These are phyloP conservation scores for Novumbra hubbsi DNA, from an alignment of 2,797 vertebrate genomes.

Conservation along the genomic window DNA sequence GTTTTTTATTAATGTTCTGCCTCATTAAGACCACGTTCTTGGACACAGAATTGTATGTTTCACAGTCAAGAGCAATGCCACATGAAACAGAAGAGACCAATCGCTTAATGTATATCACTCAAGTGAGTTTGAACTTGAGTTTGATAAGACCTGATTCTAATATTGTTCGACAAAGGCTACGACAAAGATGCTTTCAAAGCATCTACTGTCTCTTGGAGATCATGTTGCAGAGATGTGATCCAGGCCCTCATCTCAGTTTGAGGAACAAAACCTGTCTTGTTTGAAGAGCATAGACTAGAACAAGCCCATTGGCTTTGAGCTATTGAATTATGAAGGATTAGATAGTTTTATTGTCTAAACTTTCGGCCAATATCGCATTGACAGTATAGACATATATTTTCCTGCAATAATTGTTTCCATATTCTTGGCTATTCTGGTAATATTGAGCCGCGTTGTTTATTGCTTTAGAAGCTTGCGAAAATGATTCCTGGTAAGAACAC, in stretches of 20 bases:
- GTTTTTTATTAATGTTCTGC: constrained; percentile 59
- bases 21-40: constrained; percentile 61
- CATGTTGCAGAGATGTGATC: background rate
- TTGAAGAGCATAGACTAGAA: background rate
- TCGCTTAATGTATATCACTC: constrained; percentile 32
- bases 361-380: constrained; percentile 2
- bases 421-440: constrained; percentile 65
- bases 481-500: constrained; percentile 47
- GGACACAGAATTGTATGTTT: constrained; percentile 46
- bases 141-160: background rate
- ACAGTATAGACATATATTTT: constrained; percentile 48
- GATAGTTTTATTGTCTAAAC: constrained; percentile 18
- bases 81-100: constrained; percentile 39
- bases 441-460: constrained; percentile 74
- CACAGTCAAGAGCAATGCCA: constrained; percentile 26
- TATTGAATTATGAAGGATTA: constrained; percentile 6
- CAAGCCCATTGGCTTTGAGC: background rate
- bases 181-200: too few species aligned
- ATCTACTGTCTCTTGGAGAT: background rate
- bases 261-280: background rate
- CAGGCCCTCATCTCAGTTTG: background rate
- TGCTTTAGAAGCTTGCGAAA: constrained; percentile 68
- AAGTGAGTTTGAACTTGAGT: background rate
- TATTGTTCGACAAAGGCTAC: background rate
- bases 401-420: constrained; percentile 72